Conservation (phyloP, 2,888 invertebrate species). For the Synanthedon formicaeformis region DNA sequence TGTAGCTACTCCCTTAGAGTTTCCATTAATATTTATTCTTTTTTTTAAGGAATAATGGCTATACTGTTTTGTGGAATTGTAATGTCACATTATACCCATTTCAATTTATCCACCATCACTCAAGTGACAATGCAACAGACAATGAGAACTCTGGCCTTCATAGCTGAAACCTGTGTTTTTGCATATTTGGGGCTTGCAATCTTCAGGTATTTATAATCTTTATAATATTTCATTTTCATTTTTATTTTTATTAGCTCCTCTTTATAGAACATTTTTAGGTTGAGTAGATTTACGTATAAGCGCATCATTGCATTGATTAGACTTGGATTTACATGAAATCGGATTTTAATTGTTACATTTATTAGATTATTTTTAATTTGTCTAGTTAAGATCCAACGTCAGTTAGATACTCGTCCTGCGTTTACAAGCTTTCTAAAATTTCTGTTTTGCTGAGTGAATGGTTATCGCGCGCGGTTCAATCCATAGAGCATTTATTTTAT, state of each 20-base stretch:
- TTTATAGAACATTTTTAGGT: background rate
- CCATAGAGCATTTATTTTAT: no score
- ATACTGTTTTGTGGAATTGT: slow-evolving; percentile 98
- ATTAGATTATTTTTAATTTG: no score
- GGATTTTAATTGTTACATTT: no score
- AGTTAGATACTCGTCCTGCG: no score
- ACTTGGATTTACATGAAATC: background rate
- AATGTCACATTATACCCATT: slow-evolving; percentile 99
- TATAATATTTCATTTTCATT: no score
- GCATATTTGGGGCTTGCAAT: slow-evolving; percentile 96
- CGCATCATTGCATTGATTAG: background rate
- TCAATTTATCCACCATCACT: slow-evolving; percentile 96
- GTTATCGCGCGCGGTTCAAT: no score
- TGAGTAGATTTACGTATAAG: no score
- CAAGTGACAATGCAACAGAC: slow-evolving; percentile 99
- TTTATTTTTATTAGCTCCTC: background rate
- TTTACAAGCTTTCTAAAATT: no score
- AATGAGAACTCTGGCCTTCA: slow-evolving; percentile 96
- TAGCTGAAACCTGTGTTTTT: slow-evolving; percentile 98
- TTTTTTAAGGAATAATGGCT: slow-evolving; percentile 92
- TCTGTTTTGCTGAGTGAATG: no score
- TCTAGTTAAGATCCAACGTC: no score
- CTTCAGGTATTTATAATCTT: slow-evolving; percentile 41
- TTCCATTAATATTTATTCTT: background rate
- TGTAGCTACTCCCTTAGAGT: no score